Percentiles rank a stretch among this genome's conserved stretches.
phyloP scores from a whole-genome alignment of 2,888 invertebrate species.

The Micoletzkya japonica region DNA sequence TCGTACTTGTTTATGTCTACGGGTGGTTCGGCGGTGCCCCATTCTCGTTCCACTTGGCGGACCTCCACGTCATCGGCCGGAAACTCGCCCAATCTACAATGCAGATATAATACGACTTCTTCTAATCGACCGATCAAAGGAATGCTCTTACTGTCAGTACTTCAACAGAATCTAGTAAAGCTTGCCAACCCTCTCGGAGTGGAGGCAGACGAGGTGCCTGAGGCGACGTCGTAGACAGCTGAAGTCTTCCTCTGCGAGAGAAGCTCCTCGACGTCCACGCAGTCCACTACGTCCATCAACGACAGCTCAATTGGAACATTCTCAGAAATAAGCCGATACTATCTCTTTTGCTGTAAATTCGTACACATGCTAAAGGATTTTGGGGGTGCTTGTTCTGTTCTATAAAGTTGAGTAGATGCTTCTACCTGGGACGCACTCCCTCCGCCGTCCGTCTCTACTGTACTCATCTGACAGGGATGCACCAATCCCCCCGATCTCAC shows the following conservation, averaged over 20 bases:
- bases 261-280: slow-evolving; percentile 47
- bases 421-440: no score
- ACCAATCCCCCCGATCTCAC: slow-evolving; percentile 27
- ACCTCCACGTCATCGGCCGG: slow-evolving; percentile 57
- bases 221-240: slow-evolving; percentile 31
- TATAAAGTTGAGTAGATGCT: no score
- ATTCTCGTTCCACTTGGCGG: slow-evolving; percentile 31
- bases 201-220: slow-evolving; percentile 31
- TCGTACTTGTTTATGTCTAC: slow-evolving; percentile 29
- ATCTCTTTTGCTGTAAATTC: no score
- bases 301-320: slow-evolving; percentile 35
- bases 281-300: slow-evolving; percentile 35
- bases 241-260: slow-evolving; percentile 37
- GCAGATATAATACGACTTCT: background rate
- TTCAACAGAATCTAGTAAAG: background rate
- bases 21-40: slow-evolving; percentile 32
- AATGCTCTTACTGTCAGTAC: background rate
- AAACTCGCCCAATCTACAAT: slow-evolving; percentile 47
- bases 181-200: slow-evolving; percentile 6
- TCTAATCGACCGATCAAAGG: background rate
- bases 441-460: no score
- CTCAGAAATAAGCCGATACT: no score
- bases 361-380: no score
- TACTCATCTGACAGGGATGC: slow-evolving; percentile 19
- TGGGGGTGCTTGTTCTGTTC: no score